Base-by-base conservation (phyloP, 1,140 invertebrate genomes). In the Ruditapes philippinarum region DNA sequence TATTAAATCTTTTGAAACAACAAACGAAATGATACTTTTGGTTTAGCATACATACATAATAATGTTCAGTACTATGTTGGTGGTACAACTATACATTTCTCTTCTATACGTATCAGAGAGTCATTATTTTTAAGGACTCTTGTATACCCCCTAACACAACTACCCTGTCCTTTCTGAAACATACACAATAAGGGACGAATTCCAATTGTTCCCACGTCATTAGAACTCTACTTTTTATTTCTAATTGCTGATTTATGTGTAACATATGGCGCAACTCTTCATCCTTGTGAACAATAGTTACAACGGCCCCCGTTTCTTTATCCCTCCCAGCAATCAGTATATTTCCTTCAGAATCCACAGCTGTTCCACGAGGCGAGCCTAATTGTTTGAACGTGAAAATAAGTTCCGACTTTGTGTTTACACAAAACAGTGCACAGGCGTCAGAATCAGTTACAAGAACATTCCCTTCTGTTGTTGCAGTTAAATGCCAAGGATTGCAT, bases 401-500 rank as follows among this genome's bases (percentile, higher is more conserved):
- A 0, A 88, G 17, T 60, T 88, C 85, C 1, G 85, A 88, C 9
- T 88, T 80, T 2, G 5, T 36, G 45, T 68, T 80, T 14, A 88
- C 60, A 40, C 85, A 88, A 62, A 45, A 88, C 2, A 88, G 36
- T 3, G 31, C 28, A n/a, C 76, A 74, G 11, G 60, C 74, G 40
- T 80, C 85, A 1, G 85, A 88, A 65, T 88, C 85, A 0, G 85
- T 88, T 0, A 88, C 76, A 40, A 88, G 33, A 45, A 88, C 19
- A 78, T 88, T 88, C 3, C 70, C 19, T 38, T 88, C 85, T 22
- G n/a, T 5, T n/a, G 74, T 65, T 19, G 36, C 36, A 40, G 36
- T 45, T 11, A 88, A 33, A 62, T 88, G 85, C 85, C 85, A 88
- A 7, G 85, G 85, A 70, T 80, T 88, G 45, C 85, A 88, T 9